Conservation (phyloP, 2,888 invertebrate species). For the Neoitamus cyanurus region DNA sequence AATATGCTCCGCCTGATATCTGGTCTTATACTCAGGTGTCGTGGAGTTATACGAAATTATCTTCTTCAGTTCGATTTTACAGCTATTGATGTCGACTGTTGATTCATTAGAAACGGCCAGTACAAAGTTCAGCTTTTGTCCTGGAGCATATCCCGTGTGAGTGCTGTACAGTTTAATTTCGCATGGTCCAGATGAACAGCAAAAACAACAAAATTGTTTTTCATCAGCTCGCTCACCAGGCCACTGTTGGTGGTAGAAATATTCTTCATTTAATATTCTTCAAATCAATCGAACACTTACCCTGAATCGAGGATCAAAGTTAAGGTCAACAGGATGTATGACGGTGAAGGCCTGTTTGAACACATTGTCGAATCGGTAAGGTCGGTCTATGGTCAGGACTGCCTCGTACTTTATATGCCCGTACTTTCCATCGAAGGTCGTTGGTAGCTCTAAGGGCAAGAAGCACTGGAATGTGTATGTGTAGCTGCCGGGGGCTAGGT, state of each 20-base stretch:
- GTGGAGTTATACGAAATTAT: not conserved
- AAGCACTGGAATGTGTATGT: conserved; percentile 2
- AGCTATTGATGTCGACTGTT: not conserved
- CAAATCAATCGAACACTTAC: not conserved
- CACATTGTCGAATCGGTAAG: conserved; percentile 72
- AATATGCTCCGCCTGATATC: not conserved
- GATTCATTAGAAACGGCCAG: conserved; percentile 3
- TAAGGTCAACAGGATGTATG: conserved; percentile 18
- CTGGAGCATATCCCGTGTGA: conserved; percentile 26
- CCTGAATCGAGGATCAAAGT: not conserved
- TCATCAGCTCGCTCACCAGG: not conserved
- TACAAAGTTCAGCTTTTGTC: conserved; percentile 24
- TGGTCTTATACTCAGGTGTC: not conserved
- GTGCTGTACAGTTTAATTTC: not conserved
- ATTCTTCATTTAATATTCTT: too few species aligned
- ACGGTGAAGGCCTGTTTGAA: conserved; percentile 33
- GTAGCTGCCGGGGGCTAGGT: not conserved
- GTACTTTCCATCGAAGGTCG: conserved; percentile 80
- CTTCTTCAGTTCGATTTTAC: not conserved
- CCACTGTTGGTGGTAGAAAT: too few species aligned
- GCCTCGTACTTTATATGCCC: conserved; percentile 84
- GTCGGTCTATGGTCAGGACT: conserved; percentile 80
- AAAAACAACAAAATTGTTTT: conserved; percentile 26
- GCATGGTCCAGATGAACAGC: not conserved
- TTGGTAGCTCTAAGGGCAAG: conserved; percentile 67